phyloP scores from a whole-genome alignment of 1,140 invertebrate species.

The Cepaea nemoralis region DNA sequence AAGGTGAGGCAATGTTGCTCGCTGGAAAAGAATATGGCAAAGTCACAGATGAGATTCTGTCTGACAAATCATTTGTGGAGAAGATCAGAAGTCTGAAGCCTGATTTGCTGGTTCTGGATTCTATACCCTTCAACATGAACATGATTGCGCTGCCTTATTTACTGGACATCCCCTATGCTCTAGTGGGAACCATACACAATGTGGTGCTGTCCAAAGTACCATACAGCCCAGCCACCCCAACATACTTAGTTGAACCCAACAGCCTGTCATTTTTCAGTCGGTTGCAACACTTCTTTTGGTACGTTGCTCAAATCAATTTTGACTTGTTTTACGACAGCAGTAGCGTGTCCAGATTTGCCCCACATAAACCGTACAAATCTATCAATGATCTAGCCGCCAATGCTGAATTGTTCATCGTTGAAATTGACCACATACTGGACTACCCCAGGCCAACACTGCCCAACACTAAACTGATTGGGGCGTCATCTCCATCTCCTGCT shows the following conservation, averaged over 20 bases:
- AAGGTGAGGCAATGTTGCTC: no score
- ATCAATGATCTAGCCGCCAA: slow-evolving; percentile 5
- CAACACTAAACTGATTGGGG: slow-evolving; percentile 52
- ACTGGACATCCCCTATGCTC: no score
- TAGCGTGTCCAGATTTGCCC: slow-evolving; percentile 8
- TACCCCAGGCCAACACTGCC: slow-evolving; percentile 47
- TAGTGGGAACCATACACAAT: no score
- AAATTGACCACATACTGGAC: slow-evolving; percentile 49
- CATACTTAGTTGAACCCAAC: neutral
- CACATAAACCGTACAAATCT: slow-evolving; percentile 30
- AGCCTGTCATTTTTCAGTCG: slow-evolving; percentile 35
- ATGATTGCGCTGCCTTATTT: no score
- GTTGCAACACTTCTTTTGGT: neutral
- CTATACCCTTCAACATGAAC: no score
- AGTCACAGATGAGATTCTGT: no score
- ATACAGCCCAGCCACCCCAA: neutral
- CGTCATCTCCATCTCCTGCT: slow-evolving; percentile 41
- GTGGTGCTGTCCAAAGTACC: neutral
- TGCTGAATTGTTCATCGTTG: slow-evolving; percentile 45
- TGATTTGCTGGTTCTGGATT: no score
- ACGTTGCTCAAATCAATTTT: neutral
- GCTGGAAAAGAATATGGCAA: no score
- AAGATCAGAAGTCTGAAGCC: no score
- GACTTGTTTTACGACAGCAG: neutral
- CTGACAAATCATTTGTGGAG: no score